A percentile compares a stretch with the other conserved stretches of the same genome.
Conservation (phyloP, 2,113 vertebrate species). For the Stigmatopora argus region DNA sequence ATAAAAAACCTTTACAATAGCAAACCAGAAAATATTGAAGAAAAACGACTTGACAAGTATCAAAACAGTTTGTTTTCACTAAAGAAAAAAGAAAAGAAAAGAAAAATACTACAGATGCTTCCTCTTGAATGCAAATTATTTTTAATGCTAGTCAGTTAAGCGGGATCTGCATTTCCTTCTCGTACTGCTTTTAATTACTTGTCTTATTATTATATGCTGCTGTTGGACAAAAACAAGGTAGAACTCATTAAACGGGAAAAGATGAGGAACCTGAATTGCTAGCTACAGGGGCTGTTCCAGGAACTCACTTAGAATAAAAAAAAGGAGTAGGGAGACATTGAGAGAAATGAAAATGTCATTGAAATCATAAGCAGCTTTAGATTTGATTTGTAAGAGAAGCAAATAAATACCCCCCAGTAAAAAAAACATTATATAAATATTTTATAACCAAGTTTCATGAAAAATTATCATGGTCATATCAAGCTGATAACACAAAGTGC, state of each 20-base stretch:
- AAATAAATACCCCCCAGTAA: conserved; percentile 11
- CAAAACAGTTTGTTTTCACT: conserved; percentile 40
- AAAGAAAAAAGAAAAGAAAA: conserved; percentile 5
- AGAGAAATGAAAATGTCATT: conserved; percentile 34
- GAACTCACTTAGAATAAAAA: conserved; percentile 56
- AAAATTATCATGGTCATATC: neutral
- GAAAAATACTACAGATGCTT: conserved; percentile 36
- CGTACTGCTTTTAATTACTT: conserved; percentile 71
- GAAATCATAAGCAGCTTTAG: conserved; percentile 28
- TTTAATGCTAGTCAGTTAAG: conserved; percentile 52
- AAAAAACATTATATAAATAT: neutral
- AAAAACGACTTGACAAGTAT: conserved; percentile 27
- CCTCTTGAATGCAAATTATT: conserved; percentile 53
- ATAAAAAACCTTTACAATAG: conserved; percentile 5
- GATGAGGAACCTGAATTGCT: conserved; percentile 67
- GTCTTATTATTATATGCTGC: conserved; percentile 69
- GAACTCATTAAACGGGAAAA: conserved; percentile 71
- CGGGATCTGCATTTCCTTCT: conserved; percentile 31
- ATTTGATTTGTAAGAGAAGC: conserved; percentile 25
- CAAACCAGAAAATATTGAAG: conserved; percentile 25
- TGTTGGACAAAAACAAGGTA: conserved; percentile 70
- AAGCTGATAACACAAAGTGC: conserved; percentile 14
- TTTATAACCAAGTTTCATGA: neutral
- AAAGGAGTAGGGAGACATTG: conserved; percentile 35
- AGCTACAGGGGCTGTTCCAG: conserved; percentile 56